phyloP scores from a whole-genome alignment of 2,888 invertebrate species.

The Drosophila melanosoma region DNA sequence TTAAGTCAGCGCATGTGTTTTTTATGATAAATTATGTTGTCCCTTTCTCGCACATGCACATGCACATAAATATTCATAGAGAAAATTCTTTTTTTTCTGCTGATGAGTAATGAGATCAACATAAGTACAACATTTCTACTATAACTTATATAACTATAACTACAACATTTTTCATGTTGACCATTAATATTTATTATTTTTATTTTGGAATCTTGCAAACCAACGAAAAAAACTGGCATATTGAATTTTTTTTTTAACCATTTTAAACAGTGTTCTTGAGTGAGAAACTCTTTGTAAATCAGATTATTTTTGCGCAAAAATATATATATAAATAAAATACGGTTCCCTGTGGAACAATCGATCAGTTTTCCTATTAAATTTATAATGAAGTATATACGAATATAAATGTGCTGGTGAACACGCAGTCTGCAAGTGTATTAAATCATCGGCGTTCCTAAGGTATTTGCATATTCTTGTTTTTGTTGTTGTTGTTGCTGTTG shows the following conservation, averaged over 20 bases:
- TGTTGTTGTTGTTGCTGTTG: conserved; percentile 15
- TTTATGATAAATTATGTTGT: too few relatives aligned
- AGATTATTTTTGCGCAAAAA: background rate
- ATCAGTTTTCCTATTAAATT: background rate
- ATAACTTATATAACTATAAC: too few relatives aligned
- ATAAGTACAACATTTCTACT: too few relatives aligned
- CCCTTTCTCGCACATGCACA: too few relatives aligned
- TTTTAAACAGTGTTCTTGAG: background rate
- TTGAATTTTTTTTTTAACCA: background rate
- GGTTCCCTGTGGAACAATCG: background rate
- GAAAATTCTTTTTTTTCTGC: too few relatives aligned
- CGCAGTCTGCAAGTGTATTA: background rate
- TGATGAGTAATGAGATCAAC: too few relatives aligned
- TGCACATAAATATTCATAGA: too few relatives aligned
- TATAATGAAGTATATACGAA: background rate
- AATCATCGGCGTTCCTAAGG: background rate
- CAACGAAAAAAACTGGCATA: background rate
- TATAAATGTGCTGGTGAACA: background rate
- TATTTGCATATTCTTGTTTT: conserved; percentile 55
- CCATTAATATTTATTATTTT: too few relatives aligned
- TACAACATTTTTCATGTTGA: too few relatives aligned
- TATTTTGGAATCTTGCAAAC: too few relatives aligned
- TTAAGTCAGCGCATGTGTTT: too few relatives aligned
- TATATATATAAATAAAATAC: background rate
- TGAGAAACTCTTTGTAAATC: background rate